Evolutionary conservation across 2,113 vertebrate species (phyloP).

Genomic region (Thryonomys swinderianus): DNA sequence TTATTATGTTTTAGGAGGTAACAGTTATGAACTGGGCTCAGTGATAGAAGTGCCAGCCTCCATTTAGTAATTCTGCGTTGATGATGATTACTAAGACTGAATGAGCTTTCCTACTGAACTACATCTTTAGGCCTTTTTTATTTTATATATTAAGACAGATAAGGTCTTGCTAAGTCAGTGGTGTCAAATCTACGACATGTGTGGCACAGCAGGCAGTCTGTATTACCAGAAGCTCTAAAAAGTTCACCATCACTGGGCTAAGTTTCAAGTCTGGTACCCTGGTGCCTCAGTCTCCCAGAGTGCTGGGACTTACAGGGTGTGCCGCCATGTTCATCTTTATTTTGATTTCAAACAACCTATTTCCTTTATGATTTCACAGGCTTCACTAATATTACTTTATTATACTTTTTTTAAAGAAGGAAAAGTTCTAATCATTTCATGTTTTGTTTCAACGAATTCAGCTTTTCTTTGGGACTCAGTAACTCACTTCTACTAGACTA

Average conservation of each 20-base stretch:
- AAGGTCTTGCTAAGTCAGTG: background rate
- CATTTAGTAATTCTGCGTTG: background rate
- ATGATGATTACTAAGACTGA: background rate
- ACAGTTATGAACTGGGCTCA: background rate
- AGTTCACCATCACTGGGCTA: background rate
- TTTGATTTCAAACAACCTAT: background rate
- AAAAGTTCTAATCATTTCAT: constrained; percentile 38
- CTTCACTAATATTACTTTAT: background rate
- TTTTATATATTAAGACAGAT: background rate
- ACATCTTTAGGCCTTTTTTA: background rate
- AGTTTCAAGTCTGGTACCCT: background rate
- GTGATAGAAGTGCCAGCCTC: background rate
- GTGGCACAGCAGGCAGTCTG: background rate
- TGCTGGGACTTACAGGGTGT: background rate
- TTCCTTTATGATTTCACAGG: constrained; percentile 33
- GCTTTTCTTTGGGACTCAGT: constrained; percentile 29
- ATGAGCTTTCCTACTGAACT: background rate
- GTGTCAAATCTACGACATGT: background rate
- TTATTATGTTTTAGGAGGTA: background rate
- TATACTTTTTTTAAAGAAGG: background rate
- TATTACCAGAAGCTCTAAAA: background rate
- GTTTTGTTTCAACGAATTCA: constrained; percentile 24
- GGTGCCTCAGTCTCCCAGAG: background rate
- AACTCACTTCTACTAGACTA: constrained; percentile 22
- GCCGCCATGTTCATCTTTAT: background rate